Conservation (phyloP, 2,888 invertebrate genomes). For the Toxonevra muliebris region DNA sequence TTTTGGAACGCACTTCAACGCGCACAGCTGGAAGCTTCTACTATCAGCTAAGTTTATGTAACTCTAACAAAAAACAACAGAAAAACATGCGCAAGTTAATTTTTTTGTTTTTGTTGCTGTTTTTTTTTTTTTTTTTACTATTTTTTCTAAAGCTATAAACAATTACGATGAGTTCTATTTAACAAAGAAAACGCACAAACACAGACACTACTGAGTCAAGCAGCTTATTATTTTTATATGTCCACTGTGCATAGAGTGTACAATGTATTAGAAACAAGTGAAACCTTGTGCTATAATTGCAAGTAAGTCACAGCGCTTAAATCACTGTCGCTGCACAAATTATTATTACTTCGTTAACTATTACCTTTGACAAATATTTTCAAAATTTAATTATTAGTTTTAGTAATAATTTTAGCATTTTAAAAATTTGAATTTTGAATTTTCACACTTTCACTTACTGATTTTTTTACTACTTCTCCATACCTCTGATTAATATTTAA, state of each 20-base stretch:
- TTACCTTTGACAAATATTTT: background rate
- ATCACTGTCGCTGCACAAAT: too few species aligned
- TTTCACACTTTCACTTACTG: background rate
- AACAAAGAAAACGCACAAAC: background rate
- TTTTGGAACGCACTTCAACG: conserved; percentile 8
- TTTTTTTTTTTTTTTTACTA: too few species aligned
- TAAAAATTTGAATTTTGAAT: background rate
- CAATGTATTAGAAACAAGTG: too few species aligned
- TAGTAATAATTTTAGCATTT: background rate
- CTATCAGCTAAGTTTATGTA: too few species aligned
- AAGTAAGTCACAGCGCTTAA: too few species aligned
- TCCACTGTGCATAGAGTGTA: background rate
- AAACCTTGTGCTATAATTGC: too few species aligned
- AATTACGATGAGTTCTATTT: background rate
- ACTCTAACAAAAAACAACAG: too few species aligned
- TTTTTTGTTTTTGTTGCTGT: too few species aligned
- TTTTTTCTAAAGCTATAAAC: too few species aligned
- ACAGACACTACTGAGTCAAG: background rate
- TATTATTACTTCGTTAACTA: background rate
- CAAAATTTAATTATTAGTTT: background rate
- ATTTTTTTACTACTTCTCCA: too few species aligned
- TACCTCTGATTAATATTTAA: background rate
- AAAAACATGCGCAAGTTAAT: too few species aligned
- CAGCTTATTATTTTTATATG: too few species aligned
- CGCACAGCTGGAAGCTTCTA: conserved; percentile 11